Evolutionary conservation across 1,140 invertebrate genomes (phyloP).

Genomic region (Lerema accius): DNA sequence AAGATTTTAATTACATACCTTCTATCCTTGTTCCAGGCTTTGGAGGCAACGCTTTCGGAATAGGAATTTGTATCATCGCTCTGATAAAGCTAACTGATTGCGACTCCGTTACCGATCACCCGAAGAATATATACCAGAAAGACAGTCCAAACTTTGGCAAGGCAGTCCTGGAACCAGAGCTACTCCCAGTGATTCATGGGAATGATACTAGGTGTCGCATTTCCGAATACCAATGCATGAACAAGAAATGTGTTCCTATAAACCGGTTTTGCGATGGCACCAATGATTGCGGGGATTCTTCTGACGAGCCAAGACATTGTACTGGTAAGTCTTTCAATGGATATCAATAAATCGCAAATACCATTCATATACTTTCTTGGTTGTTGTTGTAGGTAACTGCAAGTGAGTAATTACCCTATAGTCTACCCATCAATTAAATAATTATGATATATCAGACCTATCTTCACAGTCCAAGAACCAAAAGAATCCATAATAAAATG

Average conservation of each 20-base stretch:
- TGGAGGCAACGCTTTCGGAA: conserved; percentile 43
- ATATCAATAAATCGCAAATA: no score
- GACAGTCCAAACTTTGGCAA: conserved; percentile 47
- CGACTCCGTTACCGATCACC: conserved; percentile 58
- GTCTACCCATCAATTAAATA: no score
- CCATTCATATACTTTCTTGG: no score
- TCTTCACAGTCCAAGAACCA: no score
- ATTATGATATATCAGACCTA: no score
- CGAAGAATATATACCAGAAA: conserved; percentile 54
- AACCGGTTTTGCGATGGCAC: conserved; percentile 92
- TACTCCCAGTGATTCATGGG: conserved; percentile 63
- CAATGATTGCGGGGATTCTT: conserved; percentile 93
- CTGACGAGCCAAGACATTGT: conserved; percentile 92
- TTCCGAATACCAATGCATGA: conserved; percentile 91
- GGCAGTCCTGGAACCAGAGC: conserved; percentile 63
- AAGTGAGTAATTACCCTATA: no score
- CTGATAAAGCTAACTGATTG: conserved; percentile 58
- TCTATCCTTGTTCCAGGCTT: conserved; percentile 65
- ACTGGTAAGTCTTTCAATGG: conserved; percentile 96
- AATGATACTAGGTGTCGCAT: conserved; percentile 86
- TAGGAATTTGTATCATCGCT: conserved; percentile 51
- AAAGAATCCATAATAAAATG: no score
- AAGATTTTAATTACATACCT: no score
- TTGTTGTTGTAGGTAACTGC: no score
- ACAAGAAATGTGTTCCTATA: conserved; percentile 90